Conservation (phyloP, 2,888 invertebrate species). For the Harpalus rufipes region DNA sequence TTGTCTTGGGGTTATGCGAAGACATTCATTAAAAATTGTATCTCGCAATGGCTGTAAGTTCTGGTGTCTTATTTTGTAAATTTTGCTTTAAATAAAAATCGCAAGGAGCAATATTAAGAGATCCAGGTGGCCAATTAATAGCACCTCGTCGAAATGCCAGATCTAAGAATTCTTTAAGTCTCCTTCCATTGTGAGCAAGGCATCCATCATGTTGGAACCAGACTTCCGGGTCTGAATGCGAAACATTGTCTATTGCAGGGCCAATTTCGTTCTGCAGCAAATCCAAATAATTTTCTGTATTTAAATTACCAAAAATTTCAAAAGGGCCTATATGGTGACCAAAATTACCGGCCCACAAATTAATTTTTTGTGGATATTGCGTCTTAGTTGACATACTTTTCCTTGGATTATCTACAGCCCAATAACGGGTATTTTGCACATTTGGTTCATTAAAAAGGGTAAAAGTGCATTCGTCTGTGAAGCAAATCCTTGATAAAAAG, state of each 20-base stretch:
- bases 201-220: no score
- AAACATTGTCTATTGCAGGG: constrained; percentile 2
- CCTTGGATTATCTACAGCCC: constrained; percentile 15
- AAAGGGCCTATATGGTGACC: background rate
- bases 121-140: no score
- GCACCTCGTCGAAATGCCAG: background rate
- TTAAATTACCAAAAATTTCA: constrained; percentile 10
- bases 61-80: background rate
- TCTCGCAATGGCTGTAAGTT: constrained; percentile 2
- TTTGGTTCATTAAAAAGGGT: constrained; percentile 34
- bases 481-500: constrained; percentile 13
- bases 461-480: constrained; percentile 19
- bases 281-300: constrained; percentile 20
- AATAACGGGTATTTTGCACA: constrained; percentile 23
- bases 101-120: no score
- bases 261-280: background rate
- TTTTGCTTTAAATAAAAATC: constrained; percentile 15
- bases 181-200: no score
- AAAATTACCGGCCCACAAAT: constrained; percentile 21
- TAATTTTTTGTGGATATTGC: constrained; percentile 34
- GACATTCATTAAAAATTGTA: background rate
- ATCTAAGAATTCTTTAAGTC: no score
- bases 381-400: constrained; percentile 10
- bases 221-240: constrained; percentile 3
- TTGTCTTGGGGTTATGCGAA: background rate